Conservation (phyloP, 2,888 invertebrate genomes). For the Prosopocoilus inquinatus region DNA sequence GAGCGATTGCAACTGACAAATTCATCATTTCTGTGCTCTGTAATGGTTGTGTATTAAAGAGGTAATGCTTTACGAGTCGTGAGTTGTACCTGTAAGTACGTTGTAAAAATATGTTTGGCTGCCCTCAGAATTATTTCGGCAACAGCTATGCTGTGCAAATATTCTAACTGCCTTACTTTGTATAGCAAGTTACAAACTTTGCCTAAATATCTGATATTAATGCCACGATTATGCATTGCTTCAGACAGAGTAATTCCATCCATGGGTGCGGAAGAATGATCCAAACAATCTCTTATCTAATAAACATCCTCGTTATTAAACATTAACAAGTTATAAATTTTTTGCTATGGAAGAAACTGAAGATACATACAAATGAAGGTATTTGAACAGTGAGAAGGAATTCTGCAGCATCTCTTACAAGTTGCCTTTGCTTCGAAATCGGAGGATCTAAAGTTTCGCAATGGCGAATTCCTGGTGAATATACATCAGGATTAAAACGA, state of each 20-base stretch:
- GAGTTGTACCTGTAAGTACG: constrained; percentile 76
- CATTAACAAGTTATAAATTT: background rate
- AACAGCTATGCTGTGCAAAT: constrained; percentile 85
- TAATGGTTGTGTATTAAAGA: constrained; percentile 18
- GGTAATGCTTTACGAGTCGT: background rate
- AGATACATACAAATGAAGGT: constrained; percentile 79
- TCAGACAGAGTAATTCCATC: constrained; percentile 92
- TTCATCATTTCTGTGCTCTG: constrained; percentile 87
- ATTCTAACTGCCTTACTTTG: constrained; percentile 77
- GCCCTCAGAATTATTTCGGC: constrained; percentile 87
- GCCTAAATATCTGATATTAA: constrained; percentile 95
- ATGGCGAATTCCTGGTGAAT: constrained; percentile 90
- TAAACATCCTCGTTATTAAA: constrained; percentile 9
- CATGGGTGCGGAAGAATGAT: constrained; percentile 91
- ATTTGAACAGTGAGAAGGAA: constrained; percentile 92
- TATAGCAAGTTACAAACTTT: constrained; percentile 79
- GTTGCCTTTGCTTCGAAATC: constrained; percentile 78
- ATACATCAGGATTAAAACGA: constrained; percentile 97
- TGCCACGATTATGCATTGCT: constrained; percentile 91
- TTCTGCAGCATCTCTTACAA: constrained; percentile 94
- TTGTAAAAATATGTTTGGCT: constrained; percentile 91
- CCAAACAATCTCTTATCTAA: constrained; percentile 84
- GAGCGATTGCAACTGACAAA: constrained; percentile 86
- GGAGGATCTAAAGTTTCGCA: constrained; percentile 65
- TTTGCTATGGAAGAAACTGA: background rate